phyloP scores from a whole-genome alignment of 2,797 vertebrate genomes.

The Chrysolophus pictus region DNA sequence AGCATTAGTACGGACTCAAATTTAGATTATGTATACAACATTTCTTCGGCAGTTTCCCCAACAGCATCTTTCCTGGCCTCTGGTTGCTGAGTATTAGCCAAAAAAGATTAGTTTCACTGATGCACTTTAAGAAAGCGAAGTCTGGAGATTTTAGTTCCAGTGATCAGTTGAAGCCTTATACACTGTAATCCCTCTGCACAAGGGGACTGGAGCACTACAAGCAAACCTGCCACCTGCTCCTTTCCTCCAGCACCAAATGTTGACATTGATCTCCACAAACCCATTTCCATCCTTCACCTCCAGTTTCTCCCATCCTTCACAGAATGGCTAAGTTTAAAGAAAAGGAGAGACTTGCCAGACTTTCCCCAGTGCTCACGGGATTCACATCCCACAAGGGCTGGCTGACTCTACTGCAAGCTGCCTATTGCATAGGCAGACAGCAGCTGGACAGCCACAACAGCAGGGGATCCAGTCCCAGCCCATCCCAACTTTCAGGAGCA shows the following conservation, averaged over 20 bases:
- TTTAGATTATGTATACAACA: background rate
- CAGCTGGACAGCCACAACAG: rapidly evolving
- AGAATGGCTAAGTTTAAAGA: background rate
- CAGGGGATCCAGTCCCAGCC: background rate
- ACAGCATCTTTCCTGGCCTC: background rate
- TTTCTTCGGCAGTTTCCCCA: background rate
- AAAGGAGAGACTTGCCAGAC: rapidly evolving
- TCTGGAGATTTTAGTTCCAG: background rate
- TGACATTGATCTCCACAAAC: background rate
- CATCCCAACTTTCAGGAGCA: background rate
- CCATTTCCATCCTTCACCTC: background rate
- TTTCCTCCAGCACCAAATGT: rapidly evolving
- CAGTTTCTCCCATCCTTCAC: background rate
- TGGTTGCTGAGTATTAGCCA: background rate
- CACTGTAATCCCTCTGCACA: rapidly evolving
- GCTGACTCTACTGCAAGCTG: rapidly evolving
- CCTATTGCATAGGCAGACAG: background rate
- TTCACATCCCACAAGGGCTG: rapidly evolving
- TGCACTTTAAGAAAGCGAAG: rapidly evolving
- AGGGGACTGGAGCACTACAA: rapidly evolving
- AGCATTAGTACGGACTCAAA: background rate
- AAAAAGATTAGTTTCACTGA: background rate
- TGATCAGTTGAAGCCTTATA: background rate
- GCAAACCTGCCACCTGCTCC: background rate
- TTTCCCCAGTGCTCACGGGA: background rate